These are phyloP conservation scores for Myopa tessellatipennis DNA, from an alignment of 2,888 invertebrate species.

Conservation along the genomic window DNA sequence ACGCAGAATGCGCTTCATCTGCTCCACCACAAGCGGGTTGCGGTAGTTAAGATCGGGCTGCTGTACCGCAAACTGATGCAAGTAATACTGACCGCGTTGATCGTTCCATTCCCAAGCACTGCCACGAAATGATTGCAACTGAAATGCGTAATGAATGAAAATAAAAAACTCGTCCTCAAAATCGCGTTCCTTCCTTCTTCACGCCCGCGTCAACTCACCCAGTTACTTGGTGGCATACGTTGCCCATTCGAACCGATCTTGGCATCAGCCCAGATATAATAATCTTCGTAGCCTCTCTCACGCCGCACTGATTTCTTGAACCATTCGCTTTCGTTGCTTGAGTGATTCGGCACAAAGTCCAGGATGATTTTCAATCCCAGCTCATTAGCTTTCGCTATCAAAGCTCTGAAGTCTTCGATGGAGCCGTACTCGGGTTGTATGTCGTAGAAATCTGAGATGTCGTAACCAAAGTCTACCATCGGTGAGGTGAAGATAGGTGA, in stretches of 20 bases:
- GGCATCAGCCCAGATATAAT: slow-evolving; percentile 73
- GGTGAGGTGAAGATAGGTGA: slow-evolving; percentile 76
- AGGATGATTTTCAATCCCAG: slow-evolving; percentile 70
- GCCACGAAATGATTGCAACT: slow-evolving; percentile 69
- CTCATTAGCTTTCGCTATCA: slow-evolving; percentile 65
- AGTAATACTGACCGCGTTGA: slow-evolving; percentile 71
- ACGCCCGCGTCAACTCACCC: slow-evolving; percentile 56
- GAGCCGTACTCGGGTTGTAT: slow-evolving; percentile 73
- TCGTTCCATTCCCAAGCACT: slow-evolving; percentile 74
- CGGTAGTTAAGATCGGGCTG: slow-evolving; percentile 80
- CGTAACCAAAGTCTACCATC: slow-evolving; percentile 76
- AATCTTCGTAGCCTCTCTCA: slow-evolving; percentile 74
- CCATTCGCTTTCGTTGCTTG: slow-evolving; percentile 70
- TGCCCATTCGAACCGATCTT: slow-evolving; percentile 49
- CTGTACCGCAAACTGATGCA: slow-evolving; percentile 72
- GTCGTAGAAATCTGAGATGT: slow-evolving; percentile 72
- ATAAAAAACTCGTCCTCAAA: neutral
- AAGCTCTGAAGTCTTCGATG: slow-evolving; percentile 70
- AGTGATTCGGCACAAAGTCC: slow-evolving; percentile 75
- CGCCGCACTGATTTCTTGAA: slow-evolving; percentile 72
- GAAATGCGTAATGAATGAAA: neutral
- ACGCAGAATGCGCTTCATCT: slow-evolving; percentile 74
- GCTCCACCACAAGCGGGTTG: slow-evolving; percentile 74
- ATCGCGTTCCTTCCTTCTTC: neutral
- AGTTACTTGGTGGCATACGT: slow-evolving; percentile 69